phyloP scores from a whole-genome alignment of 2,113 vertebrate genomes.

The Clinocottus analis region DNA sequence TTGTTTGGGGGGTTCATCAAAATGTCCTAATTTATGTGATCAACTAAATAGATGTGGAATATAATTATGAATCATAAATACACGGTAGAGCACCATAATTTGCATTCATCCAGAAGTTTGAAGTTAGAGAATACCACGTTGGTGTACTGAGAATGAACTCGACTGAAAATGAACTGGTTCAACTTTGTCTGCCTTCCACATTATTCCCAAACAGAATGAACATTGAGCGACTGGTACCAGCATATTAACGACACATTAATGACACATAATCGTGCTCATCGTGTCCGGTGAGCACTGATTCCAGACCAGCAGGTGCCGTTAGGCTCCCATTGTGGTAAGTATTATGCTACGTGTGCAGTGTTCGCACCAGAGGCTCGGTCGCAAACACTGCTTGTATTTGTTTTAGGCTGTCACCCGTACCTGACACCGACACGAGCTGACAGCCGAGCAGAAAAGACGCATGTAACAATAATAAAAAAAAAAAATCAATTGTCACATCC shows the following conservation, averaged over 20 bases:
- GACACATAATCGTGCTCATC: constrained; percentile 23
- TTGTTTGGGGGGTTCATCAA: neutral
- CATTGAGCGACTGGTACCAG: neutral
- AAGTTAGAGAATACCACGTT: neutral
- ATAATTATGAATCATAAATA: neutral
- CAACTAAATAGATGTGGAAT: neutral
- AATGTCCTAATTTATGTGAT: constrained; percentile 24
- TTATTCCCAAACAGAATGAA: constrained; percentile 30
- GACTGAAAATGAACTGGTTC: neutral
- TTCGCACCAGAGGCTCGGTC: neutral
- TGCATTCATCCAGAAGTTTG: neutral
- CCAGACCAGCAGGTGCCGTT: constrained; percentile 33
- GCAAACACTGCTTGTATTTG: constrained; percentile 29
- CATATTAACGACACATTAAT: constrained; percentile 22
- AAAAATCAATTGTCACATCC: constrained; percentile 40
- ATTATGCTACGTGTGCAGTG: neutral
- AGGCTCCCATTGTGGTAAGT: neutral
- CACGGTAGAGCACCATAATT: neutral
- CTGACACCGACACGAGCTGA: constrained; percentile 27
- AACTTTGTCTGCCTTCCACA: constrained; percentile 17
- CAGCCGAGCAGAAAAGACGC: constrained; percentile 31
- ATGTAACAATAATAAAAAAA: neutral
- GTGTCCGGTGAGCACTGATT: constrained; percentile 17
- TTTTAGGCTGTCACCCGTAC: constrained; percentile 34
- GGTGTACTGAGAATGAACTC: neutral